Evolutionary conservation across 2,113 vertebrate genomes (phyloP).

Genomic region (Gymnogyps californianus): DNA sequence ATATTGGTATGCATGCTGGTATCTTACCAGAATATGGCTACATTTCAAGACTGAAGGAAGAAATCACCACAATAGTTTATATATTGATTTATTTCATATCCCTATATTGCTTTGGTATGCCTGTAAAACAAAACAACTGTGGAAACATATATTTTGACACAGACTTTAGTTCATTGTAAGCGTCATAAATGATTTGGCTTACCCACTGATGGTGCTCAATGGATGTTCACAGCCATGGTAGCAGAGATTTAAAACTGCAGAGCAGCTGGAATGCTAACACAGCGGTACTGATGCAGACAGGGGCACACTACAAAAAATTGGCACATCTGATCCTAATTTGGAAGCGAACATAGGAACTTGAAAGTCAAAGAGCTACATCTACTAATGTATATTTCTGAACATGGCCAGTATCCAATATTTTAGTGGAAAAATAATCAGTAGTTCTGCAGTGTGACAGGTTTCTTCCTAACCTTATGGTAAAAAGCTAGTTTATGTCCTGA

Average conservation of each 20-base stretch:
- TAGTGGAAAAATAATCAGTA: neutral
- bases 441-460: neutral
- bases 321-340: neutral
- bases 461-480: neutral
- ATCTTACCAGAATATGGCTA: neutral
- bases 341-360: neutral
- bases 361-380: neutral
- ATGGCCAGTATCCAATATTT: neutral
- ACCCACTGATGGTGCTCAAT: neutral
- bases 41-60: neutral
- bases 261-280: neutral
- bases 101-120: neutral
- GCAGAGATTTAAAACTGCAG: neutral
- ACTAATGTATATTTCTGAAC: neutral
- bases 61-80: neutral
- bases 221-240: neutral
- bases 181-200: neutral
- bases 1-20: neutral
- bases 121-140: neutral
- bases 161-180: neutral
- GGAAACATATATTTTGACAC: neutral
- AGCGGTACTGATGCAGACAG: neutral
- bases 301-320: neutral
- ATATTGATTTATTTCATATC: neutral
- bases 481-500: neutral